These are phyloP conservation scores for Pediacus dermestoides DNA, from an alignment of 2,888 invertebrate genomes.

Conservation along the genomic window DNA sequence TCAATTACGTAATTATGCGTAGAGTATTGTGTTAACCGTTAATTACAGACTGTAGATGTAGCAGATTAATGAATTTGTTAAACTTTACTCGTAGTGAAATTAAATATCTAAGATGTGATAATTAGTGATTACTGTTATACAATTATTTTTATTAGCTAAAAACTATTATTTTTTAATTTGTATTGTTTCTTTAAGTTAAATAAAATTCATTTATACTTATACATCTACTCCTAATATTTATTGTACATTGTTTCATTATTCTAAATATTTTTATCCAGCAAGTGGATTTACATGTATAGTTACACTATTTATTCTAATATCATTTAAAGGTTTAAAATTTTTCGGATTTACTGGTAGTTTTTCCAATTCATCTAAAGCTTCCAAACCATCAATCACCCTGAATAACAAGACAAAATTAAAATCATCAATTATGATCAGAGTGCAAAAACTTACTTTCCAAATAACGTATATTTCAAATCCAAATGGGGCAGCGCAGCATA, in stretches of 20 bases:
- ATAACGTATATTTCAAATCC: slow-evolving; percentile 94
- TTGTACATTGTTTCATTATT: slow-evolving; percentile 7
- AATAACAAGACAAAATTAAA: slow-evolving; percentile 43
- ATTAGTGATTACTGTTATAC: too few relatives aligned
- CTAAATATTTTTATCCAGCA: slow-evolving; percentile 73
- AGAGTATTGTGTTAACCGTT: too few relatives aligned
- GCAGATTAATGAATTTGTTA: too few relatives aligned
- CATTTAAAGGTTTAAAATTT: slow-evolving; percentile 81
- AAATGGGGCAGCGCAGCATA: slow-evolving; percentile 93
- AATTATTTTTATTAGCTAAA: too few relatives aligned
- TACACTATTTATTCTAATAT: slow-evolving; percentile 80
- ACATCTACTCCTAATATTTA: neutral
- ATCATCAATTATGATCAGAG: neutral
- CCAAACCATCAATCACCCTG: slow-evolving; percentile 96
- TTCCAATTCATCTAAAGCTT: slow-evolving; percentile 92
- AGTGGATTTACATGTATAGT: slow-evolving; percentile 98
- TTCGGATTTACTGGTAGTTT: slow-evolving; percentile 93
- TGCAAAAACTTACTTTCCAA: slow-evolving; percentile 80
- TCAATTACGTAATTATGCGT: too few relatives aligned
- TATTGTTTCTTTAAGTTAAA: slow-evolving; percentile 6
- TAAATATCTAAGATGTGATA: neutral
- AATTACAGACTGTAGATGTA: too few relatives aligned
- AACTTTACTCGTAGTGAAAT: too few relatives aligned
- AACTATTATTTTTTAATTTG: too few relatives aligned
- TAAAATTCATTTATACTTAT: slow-evolving; percentile 4